Evolutionary conservation across 1,140 invertebrate species (phyloP), one percentile per base, ranked within the genome.

Genomic region (Zaprionus davidi): DNA sequence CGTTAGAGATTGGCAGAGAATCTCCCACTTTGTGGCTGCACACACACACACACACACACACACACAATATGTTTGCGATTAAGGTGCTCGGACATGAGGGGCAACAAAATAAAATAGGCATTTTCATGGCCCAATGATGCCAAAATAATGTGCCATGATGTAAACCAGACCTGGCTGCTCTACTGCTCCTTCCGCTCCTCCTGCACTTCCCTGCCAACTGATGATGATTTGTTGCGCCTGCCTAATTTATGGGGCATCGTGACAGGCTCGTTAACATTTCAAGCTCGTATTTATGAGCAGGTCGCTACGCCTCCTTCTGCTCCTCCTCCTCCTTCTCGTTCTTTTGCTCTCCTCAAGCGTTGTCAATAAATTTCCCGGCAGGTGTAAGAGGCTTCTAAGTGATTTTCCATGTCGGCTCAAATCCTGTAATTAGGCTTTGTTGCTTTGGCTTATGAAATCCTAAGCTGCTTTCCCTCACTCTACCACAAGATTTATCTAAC

Each of bases 121-220:
- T 85, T 90, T 90, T 90, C 79, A 90, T 82, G 86, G 79, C 57
- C 77, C 86, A 90, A 79, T 90, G 79, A 85, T 78, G 73, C 76
- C 70, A 62, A 76, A 59, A 80, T 82, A 86, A 81, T 85, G 49
- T 53, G 82, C 70, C 41, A 49, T 53, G 22, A 49, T 66, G 51
- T 64, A 38, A 9, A 28, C 7, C 5, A n/a, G n/a, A 46, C 24
- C 22, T 55, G 46, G 63, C 38, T n/a, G n/a, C 31, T 31, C 24
- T 7, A 22, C 44, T 44, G 38, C 49, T 80, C 63, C 44, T 58
- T 34, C 17, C 17, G 44, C 22, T 53, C 44, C 44, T 17, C 51
- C 68, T 51, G 34, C 77, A 71, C 65, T 46, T 7, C n/a, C 5
- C 15, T 46, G n/a, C 17, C 41, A 17, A 17, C 67, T 74, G 71